Evolutionary conservation across 2,113 vertebrate species (phyloP).

Genomic region (Bos indicus): DNA sequence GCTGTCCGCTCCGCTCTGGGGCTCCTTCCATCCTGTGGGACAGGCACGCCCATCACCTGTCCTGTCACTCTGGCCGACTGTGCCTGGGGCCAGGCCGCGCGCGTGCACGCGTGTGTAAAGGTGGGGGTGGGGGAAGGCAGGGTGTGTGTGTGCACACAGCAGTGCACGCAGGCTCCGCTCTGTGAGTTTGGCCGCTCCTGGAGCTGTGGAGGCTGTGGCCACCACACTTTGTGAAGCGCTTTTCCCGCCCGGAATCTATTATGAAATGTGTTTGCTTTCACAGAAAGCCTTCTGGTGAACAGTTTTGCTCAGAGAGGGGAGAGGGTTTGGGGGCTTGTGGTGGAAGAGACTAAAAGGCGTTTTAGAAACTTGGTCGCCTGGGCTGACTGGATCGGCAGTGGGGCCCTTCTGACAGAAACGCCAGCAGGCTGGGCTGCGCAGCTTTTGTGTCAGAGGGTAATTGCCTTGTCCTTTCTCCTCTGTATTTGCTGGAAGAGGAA

Average conservation of each 20-base stretch:
- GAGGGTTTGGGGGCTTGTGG: neutral
- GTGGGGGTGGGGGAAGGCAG: neutral
- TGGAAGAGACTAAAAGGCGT: neutral
- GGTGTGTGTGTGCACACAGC: neutral
- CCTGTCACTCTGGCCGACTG: neutral
- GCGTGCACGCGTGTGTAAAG: neutral
- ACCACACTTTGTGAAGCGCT: neutral
- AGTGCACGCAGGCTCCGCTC: neutral
- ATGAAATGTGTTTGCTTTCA: neutral
- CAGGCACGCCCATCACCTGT: constrained; percentile 39
- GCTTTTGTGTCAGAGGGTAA: neutral
- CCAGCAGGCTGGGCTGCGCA: neutral
- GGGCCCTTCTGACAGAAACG: neutral
- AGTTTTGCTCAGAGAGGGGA: neutral
- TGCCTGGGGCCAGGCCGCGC: neutral
- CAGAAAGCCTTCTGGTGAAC: neutral
- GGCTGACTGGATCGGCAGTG: neutral
- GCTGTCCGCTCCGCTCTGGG: constrained; percentile 37
- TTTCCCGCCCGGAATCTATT: neutral
- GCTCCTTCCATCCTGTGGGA: neutral
- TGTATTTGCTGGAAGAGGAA: neutral
- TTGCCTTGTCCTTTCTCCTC: neutral
- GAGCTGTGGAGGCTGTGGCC: neutral
- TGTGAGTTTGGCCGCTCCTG: neutral
- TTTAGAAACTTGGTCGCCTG: neutral